These are phyloP conservation scores for Melinaea marsaeus DNA, from an alignment of 2,888 invertebrate species.

Conservation along the genomic window DNA sequence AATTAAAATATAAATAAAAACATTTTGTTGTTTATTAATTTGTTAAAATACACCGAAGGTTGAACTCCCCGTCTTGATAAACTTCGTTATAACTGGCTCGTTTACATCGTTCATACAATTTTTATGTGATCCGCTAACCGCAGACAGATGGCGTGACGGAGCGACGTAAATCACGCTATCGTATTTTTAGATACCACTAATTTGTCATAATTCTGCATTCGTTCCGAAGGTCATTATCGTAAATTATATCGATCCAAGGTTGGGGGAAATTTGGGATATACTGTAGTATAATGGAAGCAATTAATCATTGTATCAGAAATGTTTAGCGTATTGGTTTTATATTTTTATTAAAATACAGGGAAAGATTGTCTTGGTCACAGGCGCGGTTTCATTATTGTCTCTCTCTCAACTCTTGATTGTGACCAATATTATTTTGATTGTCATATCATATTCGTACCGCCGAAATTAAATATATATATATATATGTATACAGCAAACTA, in stretches of 20 bases:
- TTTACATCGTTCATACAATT: slow-evolving; percentile 43
- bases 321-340: neutral
- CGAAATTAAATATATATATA: no score
- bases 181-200: slow-evolving; percentile 54
- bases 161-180: slow-evolving; percentile 50
- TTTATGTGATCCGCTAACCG: slow-evolving; percentile 42
- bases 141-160: slow-evolving; percentile 47
- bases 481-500: no score
- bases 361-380: no score
- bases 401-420: no score
- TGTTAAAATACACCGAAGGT: slow-evolving; percentile 33
- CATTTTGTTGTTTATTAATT: neutral
- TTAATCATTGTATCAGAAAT: neutral
- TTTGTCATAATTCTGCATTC: slow-evolving; percentile 52
- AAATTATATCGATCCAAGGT: slow-evolving; percentile 27
- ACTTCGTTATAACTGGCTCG: slow-evolving; percentile 33
- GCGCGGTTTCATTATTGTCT: no score
- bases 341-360: no score
- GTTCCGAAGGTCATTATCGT: slow-evolving; percentile 45
- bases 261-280: neutral
- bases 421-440: no score
- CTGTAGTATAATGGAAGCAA: neutral
- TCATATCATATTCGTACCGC: no score
- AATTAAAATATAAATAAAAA: neutral
- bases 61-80: slow-evolving; percentile 34